A percentile compares a stretch with the other conserved stretches of the same genome.
These are phyloP conservation scores for Bovichtus diacanthus DNA, from an alignment of 2,797 vertebrate species.

Conservation along the genomic window DNA sequence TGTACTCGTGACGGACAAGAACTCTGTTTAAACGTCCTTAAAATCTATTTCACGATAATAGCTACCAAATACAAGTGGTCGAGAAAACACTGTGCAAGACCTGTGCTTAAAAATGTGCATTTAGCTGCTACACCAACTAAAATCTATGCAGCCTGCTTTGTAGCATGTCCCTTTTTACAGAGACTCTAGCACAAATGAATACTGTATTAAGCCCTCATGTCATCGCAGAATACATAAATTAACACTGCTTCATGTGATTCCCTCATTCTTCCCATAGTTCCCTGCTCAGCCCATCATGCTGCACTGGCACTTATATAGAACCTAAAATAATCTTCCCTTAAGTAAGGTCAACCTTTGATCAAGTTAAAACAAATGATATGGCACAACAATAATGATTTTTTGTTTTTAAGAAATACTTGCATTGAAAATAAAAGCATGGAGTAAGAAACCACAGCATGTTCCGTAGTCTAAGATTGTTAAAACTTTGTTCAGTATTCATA, in stretches of 20 bases:
- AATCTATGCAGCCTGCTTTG: constrained; percentile 64
- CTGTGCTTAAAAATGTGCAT: constrained; percentile 78
- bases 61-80: constrained; percentile 85
- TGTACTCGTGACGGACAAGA: constrained; percentile 44
- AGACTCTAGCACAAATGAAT: constrained; percentile 70
- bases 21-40: constrained; percentile 23
- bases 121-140: constrained; percentile 63
- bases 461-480: constrained; percentile 71
- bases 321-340: constrained; percentile 67
- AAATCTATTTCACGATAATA: constrained; percentile 78
- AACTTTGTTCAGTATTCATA: constrained; percentile 76
- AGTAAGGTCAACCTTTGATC: constrained; percentile 76
- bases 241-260: constrained; percentile 79
- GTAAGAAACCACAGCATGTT: constrained; percentile 87
- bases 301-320: constrained; percentile 72
- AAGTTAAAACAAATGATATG: constrained; percentile 71
- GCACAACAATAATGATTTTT: constrained; percentile 68
- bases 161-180: constrained; percentile 60
- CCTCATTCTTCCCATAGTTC: constrained; percentile 76
- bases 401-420: constrained; percentile 72
- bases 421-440: constrained; percentile 84
- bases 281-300: constrained; percentile 62
- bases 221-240: constrained; percentile 76
- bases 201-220: constrained; percentile 76
- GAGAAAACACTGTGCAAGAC: constrained; percentile 82